Base-by-base conservation (phyloP, 2,888 invertebrate species). In the Stenurella melanura region DNA sequence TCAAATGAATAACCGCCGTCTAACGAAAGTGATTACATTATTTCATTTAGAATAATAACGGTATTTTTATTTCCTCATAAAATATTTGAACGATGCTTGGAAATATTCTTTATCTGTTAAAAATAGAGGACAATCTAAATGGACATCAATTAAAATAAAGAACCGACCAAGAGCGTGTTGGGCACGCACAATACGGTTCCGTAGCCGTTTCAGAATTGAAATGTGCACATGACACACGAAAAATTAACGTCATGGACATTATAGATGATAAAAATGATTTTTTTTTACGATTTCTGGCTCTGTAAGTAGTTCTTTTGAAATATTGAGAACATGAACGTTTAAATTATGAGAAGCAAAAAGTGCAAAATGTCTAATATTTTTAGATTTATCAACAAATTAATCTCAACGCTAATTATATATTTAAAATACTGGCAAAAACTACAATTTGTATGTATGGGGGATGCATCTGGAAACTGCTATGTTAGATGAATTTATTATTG, bases 1-100 rank as follows among this genome's bases (percentile, higher is more conserved):
- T 54, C 30, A 21, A 38, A 19, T 12, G 15, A 69, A 63, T 72
- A 72, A 72, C 72, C 61, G 71, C n/a, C 72, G 26, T 38, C 34
- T 26, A 26, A 34, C 50, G 58, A 70, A 60, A 58, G 70, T 70
- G 58, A 58, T 69, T 57, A 34, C n/a, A 63, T 17, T 34, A 19
- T 15, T 38, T 18, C 15, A 11, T n/a, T 64, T 18, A 7, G 64
- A 9, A 34, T 17, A 1, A n/a, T 15, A 15, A 50, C 15, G 30
- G 30, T n/a, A 50, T 50, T 12, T 50, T n/a, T 50, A 50, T 50
- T 42, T 42, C 42, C 15, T 42, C 3, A 42, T 1, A 12, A 12
- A 15, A 42, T 12, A 11, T 42, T 11, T 42, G 15, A 0, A 42
- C 30, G 9, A 9, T 34, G 11, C 42, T 42, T 15, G 7, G 42